Evolutionary conservation across 2,888 invertebrate genomes (phyloP).

Genomic region (Xanthorhoe spadicearia): DNA sequence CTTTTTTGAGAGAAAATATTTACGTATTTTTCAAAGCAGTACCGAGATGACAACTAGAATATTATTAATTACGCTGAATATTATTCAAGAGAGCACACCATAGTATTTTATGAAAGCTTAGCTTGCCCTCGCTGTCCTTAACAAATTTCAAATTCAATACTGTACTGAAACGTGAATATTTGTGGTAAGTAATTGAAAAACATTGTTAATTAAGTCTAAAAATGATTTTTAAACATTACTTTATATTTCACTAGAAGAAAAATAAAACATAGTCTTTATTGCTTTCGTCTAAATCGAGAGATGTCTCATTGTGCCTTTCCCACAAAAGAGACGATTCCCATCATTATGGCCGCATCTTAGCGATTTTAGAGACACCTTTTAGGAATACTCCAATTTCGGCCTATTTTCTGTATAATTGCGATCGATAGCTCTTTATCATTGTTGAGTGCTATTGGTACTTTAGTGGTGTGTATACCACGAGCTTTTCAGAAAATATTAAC

Average conservation of each 20-base stretch:
- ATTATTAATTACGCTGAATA: no score
- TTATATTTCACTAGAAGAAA: neutral
- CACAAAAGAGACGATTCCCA: conserved; percentile 58
- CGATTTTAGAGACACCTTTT: conserved; percentile 70
- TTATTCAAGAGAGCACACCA: no score
- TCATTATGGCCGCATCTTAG: conserved; percentile 64
- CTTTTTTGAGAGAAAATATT: conserved; percentile 6
- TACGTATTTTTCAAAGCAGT: neutral
- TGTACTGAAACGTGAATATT: no score
- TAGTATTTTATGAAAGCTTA: no score
- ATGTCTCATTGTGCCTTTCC: conserved; percentile 42
- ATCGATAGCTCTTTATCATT: conserved; percentile 54
- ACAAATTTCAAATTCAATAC: no score
- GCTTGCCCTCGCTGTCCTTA: no score
- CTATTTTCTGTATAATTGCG: conserved; percentile 61
- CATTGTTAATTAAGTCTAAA: neutral
- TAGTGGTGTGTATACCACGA: conserved; percentile 37
- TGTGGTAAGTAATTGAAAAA: no score
- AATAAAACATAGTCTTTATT: conserved; percentile 9
- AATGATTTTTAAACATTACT: neutral
- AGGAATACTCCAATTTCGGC: conserved; percentile 62
- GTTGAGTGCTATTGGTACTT: conserved; percentile 42
- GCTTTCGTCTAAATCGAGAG: conserved; percentile 18
- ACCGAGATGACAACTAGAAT: neutral
- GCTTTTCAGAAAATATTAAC: neutral